phyloP scores from a whole-genome alignment of 1,140 invertebrate genomes.

The Anoplophora glabripennis region DNA sequence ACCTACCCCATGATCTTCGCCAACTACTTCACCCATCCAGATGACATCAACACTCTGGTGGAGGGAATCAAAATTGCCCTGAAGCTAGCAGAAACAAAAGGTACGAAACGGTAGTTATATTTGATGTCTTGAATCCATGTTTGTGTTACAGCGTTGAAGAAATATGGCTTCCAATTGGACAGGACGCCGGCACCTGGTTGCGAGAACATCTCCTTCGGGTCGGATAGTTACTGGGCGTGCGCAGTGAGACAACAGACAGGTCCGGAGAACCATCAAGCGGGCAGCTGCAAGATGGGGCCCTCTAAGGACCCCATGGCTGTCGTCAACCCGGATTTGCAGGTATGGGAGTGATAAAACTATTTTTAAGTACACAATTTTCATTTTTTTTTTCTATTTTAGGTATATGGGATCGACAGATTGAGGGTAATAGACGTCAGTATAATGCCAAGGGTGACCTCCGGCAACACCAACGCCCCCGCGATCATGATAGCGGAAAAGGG shows the following conservation, averaged over 20 bases:
- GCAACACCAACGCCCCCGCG: constrained; percentile 78
- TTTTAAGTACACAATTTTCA: no score
- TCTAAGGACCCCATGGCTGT: constrained; percentile 64
- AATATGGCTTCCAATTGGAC: constrained; percentile 65
- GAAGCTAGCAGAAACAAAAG: constrained; percentile 66
- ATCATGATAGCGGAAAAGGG: constrained; percentile 85
- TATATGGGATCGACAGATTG: constrained; percentile 67
- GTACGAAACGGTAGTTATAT: constrained; percentile 16
- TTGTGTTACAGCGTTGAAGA: constrained; percentile 57
- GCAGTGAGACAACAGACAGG: constrained; percentile 70
- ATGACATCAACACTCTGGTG: constrained; percentile 68
- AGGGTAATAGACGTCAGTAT: constrained; percentile 76
- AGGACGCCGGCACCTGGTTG: constrained; percentile 69
- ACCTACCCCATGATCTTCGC: constrained; percentile 76
- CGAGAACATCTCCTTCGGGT: constrained; percentile 68
- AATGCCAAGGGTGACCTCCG: constrained; percentile 72
- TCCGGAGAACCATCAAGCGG: constrained; percentile 83
- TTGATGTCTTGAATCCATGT: neutral
- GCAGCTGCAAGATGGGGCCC: constrained; percentile 78
- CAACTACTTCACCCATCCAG: constrained; percentile 70
- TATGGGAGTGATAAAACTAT: constrained; percentile 11
- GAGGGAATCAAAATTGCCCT: constrained; percentile 78
- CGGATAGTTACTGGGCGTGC: constrained; percentile 80
- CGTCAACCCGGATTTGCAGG: constrained; percentile 66
- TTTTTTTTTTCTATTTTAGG: constrained; percentile 53